phyloP scores from a whole-genome alignment of 2,797 vertebrate genomes.

The Glyptemys insculpta region DNA sequence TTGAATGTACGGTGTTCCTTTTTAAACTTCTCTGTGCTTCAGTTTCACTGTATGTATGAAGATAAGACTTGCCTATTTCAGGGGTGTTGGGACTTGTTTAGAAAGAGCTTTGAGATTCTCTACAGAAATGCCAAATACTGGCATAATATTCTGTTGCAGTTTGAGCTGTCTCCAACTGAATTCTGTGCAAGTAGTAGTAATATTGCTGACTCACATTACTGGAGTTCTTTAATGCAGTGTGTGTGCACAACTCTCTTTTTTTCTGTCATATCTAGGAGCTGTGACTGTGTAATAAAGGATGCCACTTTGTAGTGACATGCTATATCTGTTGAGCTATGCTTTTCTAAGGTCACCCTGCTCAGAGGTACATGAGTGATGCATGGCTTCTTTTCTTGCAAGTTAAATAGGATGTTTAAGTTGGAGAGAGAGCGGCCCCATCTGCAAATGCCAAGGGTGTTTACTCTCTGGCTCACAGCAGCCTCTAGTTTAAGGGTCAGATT shows the following conservation, averaged over 20 bases:
- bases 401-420: neutral
- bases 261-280: neutral
- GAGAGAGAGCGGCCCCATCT: neutral
- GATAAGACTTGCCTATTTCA: rapidly evolving
- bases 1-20: neutral
- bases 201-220: neutral
- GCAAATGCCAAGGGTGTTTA: neutral
- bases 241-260: neutral
- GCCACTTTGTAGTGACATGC: neutral
- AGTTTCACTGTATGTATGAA: rapidly evolving
- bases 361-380: neutral
- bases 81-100: rapidly evolving
- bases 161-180: neutral
- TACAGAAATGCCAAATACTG: neutral
- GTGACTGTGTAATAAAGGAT: neutral
- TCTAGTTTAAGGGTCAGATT: neutral
- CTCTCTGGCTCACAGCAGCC: neutral
- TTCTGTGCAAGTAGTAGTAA: neutral
- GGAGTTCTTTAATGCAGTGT: neutral
- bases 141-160: neutral
- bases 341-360: neutral
- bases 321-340: rapidly evolving
- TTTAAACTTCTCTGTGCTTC: rapidly evolving
- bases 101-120: neutral
- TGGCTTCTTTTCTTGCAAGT: neutral